Evolutionary conservation across 1,140 invertebrate species (phyloP), one percentile per base, ranked within the genome.

Genomic region (Archegozetes longisetosus): DNA sequence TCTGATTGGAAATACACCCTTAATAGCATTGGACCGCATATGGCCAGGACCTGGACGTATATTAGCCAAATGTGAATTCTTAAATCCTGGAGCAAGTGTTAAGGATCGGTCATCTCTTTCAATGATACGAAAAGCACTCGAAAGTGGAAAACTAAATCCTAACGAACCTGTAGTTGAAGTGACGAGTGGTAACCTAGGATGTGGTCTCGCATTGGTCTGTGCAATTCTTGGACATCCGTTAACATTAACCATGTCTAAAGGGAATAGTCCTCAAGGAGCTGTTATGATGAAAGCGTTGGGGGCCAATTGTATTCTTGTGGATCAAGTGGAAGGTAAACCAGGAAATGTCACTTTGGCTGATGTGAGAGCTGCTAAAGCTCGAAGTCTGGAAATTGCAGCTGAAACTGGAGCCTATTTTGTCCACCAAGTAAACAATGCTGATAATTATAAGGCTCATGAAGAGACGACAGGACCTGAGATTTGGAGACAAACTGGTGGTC

Each of bases 401-500:
- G 23, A 55, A 29, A 53, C 46, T 3, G 32, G 26, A 14, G 47
- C 54, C 24, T 61, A 51, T 32, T 62, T 61, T 56, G 55, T 60
- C 17, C 14, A 59, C 12, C 58, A 59, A 25, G 25, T 60, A 17
- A 61, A 14, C 55, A 60, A 60, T 28, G 17, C 6, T 13, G 46
- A 58, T 47, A 76, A 76, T 54, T 67, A 66, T 56, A 56, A 60
- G 40, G 72, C 73, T 14, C 75, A 77, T 60, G 68, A 74, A 22
- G 70, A 72, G 55, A 74, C 73, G 12, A 77, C 76, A 22, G 76
- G 75, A 14, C 75, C 75, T 40, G 76, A 77, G 68, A 77, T 77
- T 29, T 77, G 74, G 74, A 58, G 68, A 32, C 71, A 77, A 64
- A 77, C 75, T 29, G 66, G 68, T 32, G 68, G 68, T 0, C 51